Evolutionary conservation across 2,113 vertebrate genomes (phyloP).

Genomic region (Epinephelus cyanopodus): DNA sequence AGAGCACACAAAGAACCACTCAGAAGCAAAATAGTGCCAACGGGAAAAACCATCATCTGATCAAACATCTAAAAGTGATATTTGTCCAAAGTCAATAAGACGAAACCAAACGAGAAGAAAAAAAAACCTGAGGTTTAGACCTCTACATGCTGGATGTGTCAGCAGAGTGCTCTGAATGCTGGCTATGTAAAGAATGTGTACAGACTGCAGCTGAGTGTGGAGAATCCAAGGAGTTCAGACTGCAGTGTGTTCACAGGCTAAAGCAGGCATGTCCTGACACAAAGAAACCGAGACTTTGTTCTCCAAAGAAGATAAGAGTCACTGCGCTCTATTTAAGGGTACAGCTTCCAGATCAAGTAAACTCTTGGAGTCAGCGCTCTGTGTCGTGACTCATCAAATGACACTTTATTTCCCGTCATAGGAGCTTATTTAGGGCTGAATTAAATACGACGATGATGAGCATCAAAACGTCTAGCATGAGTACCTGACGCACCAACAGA

Average conservation of each 20-base stretch:
- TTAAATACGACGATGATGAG: neutral
- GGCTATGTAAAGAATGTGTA: constrained; percentile 52
- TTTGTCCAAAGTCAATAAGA: too few relatives aligned
- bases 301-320: too few relatives aligned
- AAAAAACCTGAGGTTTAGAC: accelerated
- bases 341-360: too few relatives aligned
- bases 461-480: neutral
- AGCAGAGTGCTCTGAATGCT: constrained; percentile 2
- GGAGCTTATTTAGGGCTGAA: neutral
- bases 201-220: neutral
- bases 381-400: neutral
- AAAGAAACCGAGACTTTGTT: neutral
- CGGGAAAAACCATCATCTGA: neutral
- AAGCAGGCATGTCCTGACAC: constrained; percentile 28
- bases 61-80: neutral
- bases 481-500: neutral
- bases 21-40: neutral
- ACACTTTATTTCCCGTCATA: neutral
- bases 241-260: too few relatives aligned
- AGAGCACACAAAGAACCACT: neutral
- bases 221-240: too few relatives aligned
- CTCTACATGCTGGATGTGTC: neutral
- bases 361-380: too few relatives aligned
- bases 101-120: neutral
- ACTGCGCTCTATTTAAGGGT: too few relatives aligned